Percentiles rank a stretch among this genome's conserved stretches.
Evolutionary conservation across 2,888 invertebrate genomes (phyloP).

Genomic region (Tigriopus californicus): DNA sequence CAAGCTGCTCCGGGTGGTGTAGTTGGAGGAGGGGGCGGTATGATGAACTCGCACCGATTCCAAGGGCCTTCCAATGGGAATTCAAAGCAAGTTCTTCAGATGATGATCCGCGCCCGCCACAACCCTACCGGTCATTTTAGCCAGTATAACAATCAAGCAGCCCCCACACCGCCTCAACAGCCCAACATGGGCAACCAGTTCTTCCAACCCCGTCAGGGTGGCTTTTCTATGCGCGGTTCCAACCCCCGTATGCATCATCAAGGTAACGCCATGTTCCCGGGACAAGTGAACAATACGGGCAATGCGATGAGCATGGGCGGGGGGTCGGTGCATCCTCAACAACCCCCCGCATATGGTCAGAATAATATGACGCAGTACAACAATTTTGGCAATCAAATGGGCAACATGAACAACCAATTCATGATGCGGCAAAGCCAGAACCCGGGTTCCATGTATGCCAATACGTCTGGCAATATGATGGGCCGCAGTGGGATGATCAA

Average conservation of each 20-base stretch:
- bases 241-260: not conserved
- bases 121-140: not conserved
- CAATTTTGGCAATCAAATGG: not conserved
- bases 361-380: not conserved
- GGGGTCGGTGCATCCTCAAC: not conserved
- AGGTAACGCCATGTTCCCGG: not conserved
- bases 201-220: not conserved
- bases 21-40: not conserved
- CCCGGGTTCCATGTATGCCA: too few relatives aligned
- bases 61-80: not conserved
- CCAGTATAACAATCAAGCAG: not conserved
- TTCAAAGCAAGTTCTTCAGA: slow-evolving; percentile 57
- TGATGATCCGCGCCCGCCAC: slow-evolving; percentile 59
- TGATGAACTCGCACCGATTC: not conserved
- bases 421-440: too few relatives aligned
- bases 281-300: not conserved
- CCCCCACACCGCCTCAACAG: not conserved
- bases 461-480: not conserved
- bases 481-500: not conserved
- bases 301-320: not conserved
- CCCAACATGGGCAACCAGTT: not conserved
- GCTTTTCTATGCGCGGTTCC: not conserved
- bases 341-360: not conserved
- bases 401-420: not conserved
- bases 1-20: not conserved